These are phyloP conservation scores for Cryptomyrus ogoouensis DNA, from an alignment of 2,113 vertebrate species.

Conservation along the genomic window DNA sequence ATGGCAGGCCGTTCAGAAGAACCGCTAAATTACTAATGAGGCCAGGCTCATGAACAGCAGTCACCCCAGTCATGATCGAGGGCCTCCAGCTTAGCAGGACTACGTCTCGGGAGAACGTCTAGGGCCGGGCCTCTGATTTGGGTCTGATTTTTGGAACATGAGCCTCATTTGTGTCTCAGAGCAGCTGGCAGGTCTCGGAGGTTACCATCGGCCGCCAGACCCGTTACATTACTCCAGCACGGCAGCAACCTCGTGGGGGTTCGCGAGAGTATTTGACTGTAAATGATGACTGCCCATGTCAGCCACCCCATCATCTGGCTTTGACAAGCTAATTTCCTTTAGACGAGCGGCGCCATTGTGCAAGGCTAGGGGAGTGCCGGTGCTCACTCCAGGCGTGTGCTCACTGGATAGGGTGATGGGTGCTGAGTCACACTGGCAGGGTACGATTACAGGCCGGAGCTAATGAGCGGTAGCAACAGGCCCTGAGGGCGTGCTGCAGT, in stretches of 20 bases:
- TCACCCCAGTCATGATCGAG: neutral
- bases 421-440: slow-evolving; percentile 52
- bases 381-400: neutral
- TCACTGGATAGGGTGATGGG: slow-evolving; percentile 11
- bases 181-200: neutral
- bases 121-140: no score
- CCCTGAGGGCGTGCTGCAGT: neutral
- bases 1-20: slow-evolving; percentile 34
- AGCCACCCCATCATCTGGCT: neutral
- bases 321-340: neutral
- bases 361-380: neutral
- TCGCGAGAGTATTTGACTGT: neutral
- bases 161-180: neutral
- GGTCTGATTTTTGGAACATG: neutral
- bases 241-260: neutral
- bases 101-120: neutral
- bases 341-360: neutral
- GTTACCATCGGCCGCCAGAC: neutral
- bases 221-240: neutral
- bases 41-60: slow-evolving; percentile 27
- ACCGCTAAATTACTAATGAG: slow-evolving; percentile 54
- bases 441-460: slow-evolving; percentile 54
- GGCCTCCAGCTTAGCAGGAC: neutral
- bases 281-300: neutral
- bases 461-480: slow-evolving; percentile 37